phyloP scores from a whole-genome alignment of 2,113 vertebrate genomes.

The Motacilla alba region DNA sequence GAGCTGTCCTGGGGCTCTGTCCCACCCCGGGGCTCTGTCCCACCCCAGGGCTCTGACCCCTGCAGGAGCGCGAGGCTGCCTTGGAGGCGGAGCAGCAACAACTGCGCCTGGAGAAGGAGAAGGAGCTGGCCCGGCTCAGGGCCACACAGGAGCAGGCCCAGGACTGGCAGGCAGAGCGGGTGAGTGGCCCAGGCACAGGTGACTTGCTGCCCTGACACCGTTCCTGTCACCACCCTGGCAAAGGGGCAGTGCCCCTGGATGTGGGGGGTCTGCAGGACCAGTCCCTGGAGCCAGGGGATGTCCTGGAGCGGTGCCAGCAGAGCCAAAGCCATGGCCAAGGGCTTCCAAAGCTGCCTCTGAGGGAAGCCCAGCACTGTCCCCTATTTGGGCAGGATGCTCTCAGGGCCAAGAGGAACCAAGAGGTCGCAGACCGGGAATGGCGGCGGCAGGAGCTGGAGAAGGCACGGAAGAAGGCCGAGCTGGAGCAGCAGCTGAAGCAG shows the following conservation, averaged over 20 bases:
- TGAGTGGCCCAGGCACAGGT: neutral
- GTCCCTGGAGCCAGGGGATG: too few relatives aligned
- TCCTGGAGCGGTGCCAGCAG: neutral
- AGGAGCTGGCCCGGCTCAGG: neutral
- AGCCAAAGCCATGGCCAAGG: neutral
- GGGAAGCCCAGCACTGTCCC: neutral
- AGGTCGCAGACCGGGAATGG: neutral
- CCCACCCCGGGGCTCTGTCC: too few relatives aligned
- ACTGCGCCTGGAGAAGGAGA: neutral
- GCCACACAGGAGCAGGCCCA: neutral
- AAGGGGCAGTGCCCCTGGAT: neutral
- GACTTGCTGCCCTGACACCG: fast-evolving
- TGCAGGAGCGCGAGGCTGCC: neutral
- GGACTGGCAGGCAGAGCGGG: neutral
- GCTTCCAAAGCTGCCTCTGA: neutral
- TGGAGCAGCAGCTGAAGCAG: neutral
- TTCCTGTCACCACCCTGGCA: neutral
- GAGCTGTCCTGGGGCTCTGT: neutral
- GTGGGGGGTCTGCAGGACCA: neutral
- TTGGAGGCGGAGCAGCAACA: neutral
- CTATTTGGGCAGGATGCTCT: neutral
- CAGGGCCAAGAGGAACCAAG: neutral
- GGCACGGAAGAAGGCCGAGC: neutral
- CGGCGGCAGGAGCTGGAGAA: neutral
- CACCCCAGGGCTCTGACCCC: too few relatives aligned